Evolutionary conservation across 2,888 invertebrate genomes (phyloP), one percentile per base, ranked within the genome.

Genomic region (Tricholauxania praeusta): DNA sequence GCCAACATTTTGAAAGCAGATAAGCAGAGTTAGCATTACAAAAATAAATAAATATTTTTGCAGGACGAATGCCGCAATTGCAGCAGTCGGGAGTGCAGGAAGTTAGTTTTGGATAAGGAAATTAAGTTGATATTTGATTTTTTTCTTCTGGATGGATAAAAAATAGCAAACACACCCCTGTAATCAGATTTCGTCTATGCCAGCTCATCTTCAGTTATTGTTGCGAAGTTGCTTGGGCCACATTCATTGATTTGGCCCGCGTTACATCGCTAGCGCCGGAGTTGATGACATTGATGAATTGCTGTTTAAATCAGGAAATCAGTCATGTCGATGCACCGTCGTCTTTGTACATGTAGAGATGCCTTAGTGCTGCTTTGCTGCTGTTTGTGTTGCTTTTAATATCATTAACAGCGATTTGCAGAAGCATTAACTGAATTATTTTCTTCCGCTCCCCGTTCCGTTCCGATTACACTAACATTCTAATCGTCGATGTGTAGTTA

Each of bases 251-350:
- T 17, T 39, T 12, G 22, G 14, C 2, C 14, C 28, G 60, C n/a
- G 14, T 6, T n/a, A 5, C 15, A 5, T 60, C 22, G 12, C 12
- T 14, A 22, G 5, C 17, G 12, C 47, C 14, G 39, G 48, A n/a
- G 62, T 19, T 10, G 72, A 14, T 49, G 86, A 86, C 86, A 86
- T 84, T 86, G 86, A 86, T 86, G 86, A 84, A 86, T 86, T 86
- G 84, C 85, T 82, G 85, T 83, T 86, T 86, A 86, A 85, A 84
- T 84, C 84, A 80, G 83, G 83, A 83, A 83, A 84, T 85, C 85
- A 81, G 78, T 84, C 83, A 84, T 83, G 84, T 82, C 82, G 81
- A 73, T 80, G 47, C 57, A 39, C 63, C 47, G 47, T 63, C 47
- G 47, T 47, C 19, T 14, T 39, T 60, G 39, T 39, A 28, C 10